Evolutionary conservation across 2,113 vertebrate species (phyloP), one percentile per base, ranked within the genome.

Genomic region (Crotalus viridis): DNA sequence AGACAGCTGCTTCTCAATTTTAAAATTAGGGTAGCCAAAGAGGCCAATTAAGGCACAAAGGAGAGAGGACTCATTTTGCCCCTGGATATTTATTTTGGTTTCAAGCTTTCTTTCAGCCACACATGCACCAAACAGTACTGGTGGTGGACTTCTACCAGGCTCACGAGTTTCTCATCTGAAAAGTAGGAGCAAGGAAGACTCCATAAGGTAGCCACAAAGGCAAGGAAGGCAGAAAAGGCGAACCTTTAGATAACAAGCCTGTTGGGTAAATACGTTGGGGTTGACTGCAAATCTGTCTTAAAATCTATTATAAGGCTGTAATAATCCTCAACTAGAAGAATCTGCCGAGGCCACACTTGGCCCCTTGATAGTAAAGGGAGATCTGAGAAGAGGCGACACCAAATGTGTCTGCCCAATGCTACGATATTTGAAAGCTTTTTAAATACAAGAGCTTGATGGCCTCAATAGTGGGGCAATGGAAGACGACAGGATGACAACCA

Each of bases 1-100:
- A 55, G 85, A 33, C 0, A 5, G 90, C 26, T 0, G 52, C 92
- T 59, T 55, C 74, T 26, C 39, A 22, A 55, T 94, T 89, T 90
- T 91, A 48, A 89, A 55, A 46, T 87, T 92, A 28, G 54, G 81
- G 39, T 24, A 92, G n/a, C 48, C 12, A 59, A 91, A 3, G 26
- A 87, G 46, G 61, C 22, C 5, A 87, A 92, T 48, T 33, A 85
- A 1, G 4, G 0, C 0, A 28, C 86, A 46, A 33, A 55, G 0
- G 5, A 0, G 3, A 28, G 28, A 33, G 13, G 13, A 89, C 3
- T 55, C 54, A 33, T 56, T 55, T 88, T 21, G n/a, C 86, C 85
- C 46, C 15, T 28, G n/a, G 57, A 43, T 56, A 59, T 69, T 86
- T 91, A 33, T 61, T 91, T 91, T 87, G 87, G 43, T 56, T 28